These are phyloP conservation scores for Cotesia typhae DNA, from an alignment of 1,140 invertebrate genomes.

Conservation along the genomic window DNA sequence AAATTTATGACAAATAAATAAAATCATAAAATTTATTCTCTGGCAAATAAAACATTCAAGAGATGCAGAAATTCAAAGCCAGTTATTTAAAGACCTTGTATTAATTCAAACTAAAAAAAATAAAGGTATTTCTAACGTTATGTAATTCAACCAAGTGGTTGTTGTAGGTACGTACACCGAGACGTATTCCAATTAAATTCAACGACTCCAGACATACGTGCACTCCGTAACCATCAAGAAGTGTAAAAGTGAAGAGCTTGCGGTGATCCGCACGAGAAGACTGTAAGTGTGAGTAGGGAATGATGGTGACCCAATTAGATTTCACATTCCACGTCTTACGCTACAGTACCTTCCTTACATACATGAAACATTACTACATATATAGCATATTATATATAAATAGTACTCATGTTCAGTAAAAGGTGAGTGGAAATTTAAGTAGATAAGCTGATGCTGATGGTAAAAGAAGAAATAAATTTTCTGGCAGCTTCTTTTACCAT, in stretches of 20 bases:
- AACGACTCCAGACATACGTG: conserved; percentile 46
- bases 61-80: too few relatives aligned
- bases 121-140: conserved; percentile 1
- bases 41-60: too few relatives aligned
- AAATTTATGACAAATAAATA: too few relatives aligned
- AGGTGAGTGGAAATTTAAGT: too few relatives aligned
- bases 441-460: too few relatives aligned
- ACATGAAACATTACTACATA: background rate
- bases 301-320: conserved; percentile 52
- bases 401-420: too few relatives aligned
- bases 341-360: conserved; percentile 15
- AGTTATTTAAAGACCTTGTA: too few relatives aligned
- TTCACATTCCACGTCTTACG: conserved; percentile 37
- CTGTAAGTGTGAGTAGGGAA: conserved; percentile 9
- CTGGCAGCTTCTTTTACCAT: too few relatives aligned
- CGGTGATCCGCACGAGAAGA: conserved; percentile 17
- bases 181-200: conserved; percentile 47
- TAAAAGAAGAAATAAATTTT: too few relatives aligned
- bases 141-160: background rate
- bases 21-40: too few relatives aligned
- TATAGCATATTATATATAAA: background rate
- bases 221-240: conserved; percentile 20
- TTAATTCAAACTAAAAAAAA: background rate
- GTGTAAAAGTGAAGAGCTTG: conserved; percentile 11
- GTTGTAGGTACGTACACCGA: conserved; percentile 7